Base-by-base conservation (phyloP, 2,888 invertebrate genomes). In the Philopedon plagiatum region DNA sequence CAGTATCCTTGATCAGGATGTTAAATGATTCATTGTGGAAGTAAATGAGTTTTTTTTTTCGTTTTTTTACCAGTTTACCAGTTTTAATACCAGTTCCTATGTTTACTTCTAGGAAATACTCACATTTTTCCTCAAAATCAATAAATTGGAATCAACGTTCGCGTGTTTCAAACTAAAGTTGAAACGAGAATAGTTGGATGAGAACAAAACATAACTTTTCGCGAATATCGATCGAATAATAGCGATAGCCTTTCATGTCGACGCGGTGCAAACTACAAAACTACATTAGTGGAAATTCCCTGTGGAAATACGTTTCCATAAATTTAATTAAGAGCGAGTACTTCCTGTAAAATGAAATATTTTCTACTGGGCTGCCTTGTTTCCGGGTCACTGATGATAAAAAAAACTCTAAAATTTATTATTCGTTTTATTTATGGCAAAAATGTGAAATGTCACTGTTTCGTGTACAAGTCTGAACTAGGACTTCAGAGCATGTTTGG, bases 141-240 rank as follows among this genome's bases (percentile, higher is more conserved):
- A 54, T 54, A 29, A 29, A 54, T 54, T 29, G 29, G 29, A 54
- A 54, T 54, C 9, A 15, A 29, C 29, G 51, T 54, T 54, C 29
- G 51, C 29, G 51, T 54, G 51, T 54, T 54, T 9, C 7, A 54
- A 54, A 46, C 51, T 29, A 54, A 29, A 54, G 49, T 49, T 54
- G 29, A 18, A 54, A 54, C 51, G 18, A 56, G 78, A 74, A 95
- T 95, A 54, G 51, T 29, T 54, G 51, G 29, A 54, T 49, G 49
- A 74, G 54, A 54, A 69, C 68, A 62, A 62, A 69, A 69, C 69
- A 61, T 54, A 69, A 69, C 69, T 69, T 69, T 62, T 61, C 44
- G 62, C 54, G 21, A 62, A 39, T 69, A 69, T 69, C 44, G 69
- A 62, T 69, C 62, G 13, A 21, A n/a, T 62, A 69, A 69, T 62